Base-by-base conservation (phyloP, 2,888 invertebrate genomes). In the Hirtodrosophila cameraria region DNA sequence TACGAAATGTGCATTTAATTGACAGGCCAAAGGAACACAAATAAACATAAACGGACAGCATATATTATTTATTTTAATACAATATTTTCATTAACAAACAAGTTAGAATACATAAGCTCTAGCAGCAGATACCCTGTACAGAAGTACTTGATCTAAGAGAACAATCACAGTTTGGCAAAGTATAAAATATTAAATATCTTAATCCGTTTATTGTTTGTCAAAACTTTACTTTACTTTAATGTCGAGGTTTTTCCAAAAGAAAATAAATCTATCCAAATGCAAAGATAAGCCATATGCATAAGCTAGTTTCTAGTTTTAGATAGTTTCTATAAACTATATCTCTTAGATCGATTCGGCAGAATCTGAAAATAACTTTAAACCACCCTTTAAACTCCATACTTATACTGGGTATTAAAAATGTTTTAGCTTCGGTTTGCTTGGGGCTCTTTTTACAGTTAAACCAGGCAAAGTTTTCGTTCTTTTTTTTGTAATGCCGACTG, bases 1-100 rank as follows among this genome's bases (percentile, higher is more conserved):
- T 81, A 81, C 80, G 60, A 76, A 86, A 81, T 81, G 80, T 81
- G 61, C 73, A 86, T 84, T 84, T 82, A 86, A 86, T 86, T 82
- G 82, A 82, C 63, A 49, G 52, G 53, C 58, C 33, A 36, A 58
- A 66, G 70, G 58, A 69, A 49, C 35, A 25, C 0, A 46, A 68
- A 80, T 85, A 78, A 77, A 43, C 82, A 81, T 80, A 82, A 80
- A 53, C 71, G 57, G 62, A 61, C 68, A 49, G 67, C 38, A 57
- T 45, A 61, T 58, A 38, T 48, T 27, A 18, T 64, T 64, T 42
- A 39, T 70, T 67, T 70, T 46, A 73, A 64, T 67, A 61, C 30
- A 69, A 77, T 74, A 86, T 79, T 81, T 86, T 83, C 77, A 83
- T 83, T 81, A 83, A 76, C 62, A 48, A 75, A 71, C 41, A n/a